These are phyloP conservation scores for Henricia sp. DNA, from an alignment of 53 echinoderm and acorn worm species.

Conservation along the genomic window DNA sequence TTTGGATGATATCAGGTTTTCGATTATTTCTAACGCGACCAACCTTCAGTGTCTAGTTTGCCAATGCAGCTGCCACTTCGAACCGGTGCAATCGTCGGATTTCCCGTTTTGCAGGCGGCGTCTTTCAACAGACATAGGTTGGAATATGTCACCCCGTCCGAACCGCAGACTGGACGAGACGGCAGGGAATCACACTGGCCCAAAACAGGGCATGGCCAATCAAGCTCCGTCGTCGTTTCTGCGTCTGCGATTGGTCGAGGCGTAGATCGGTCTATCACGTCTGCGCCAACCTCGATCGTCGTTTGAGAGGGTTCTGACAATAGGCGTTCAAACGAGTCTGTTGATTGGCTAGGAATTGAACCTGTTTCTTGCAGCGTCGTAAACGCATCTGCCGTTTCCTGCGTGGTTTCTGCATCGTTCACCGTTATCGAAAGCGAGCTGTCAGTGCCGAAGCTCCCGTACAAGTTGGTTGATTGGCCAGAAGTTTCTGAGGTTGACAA, in stretches of 20 bases:
- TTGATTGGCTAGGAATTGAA: conserved; percentile 11
- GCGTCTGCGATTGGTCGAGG: background rate
- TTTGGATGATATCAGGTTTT: too few species aligned
- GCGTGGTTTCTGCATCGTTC: background rate
- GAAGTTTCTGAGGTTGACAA: conserved; percentile 5
- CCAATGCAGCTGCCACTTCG: conserved; percentile 16
- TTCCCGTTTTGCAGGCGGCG: conserved; percentile 13
- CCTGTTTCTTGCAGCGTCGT: background rate
- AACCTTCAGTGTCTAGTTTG: background rate
- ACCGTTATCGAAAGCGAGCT: background rate
- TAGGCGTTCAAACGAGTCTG: background rate
- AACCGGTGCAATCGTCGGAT: background rate
- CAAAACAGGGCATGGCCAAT: conserved; percentile 35
- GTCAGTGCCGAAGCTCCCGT: background rate
- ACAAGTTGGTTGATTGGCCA: background rate
- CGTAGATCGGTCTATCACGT: background rate
- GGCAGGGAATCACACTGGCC: conserved; percentile 44
- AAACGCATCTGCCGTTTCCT: background rate
- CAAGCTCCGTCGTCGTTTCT: background rate
- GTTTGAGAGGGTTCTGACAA: background rate
- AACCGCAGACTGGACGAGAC: conserved; percentile 35
- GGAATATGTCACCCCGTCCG: conserved; percentile 19
- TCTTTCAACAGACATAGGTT: conserved; percentile 43
- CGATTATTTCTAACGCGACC: too few species aligned
- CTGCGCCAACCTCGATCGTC: background rate